Percentiles rank a stretch among this genome's conserved stretches.
Evolutionary conservation across 1,140 invertebrate species (phyloP).

Genomic region (Pseudomyrmex flavicornis): DNA sequence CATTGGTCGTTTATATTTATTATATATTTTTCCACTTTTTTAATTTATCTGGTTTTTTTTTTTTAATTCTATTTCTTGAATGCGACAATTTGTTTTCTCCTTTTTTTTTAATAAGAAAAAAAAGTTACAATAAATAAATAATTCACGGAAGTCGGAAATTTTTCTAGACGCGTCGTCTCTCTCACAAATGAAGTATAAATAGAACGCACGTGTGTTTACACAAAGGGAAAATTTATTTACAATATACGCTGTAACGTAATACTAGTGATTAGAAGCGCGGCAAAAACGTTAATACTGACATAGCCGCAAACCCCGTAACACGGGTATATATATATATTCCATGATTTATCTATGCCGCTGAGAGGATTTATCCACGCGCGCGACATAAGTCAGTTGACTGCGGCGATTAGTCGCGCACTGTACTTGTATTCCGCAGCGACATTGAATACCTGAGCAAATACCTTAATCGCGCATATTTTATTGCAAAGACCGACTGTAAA

Average conservation of each 20-base stretch:
- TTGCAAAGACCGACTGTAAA: constrained; percentile 23
- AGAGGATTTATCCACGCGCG: constrained; percentile 27
- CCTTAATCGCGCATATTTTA: constrained; percentile 33
- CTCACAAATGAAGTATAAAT: background rate
- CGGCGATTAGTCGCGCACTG: constrained; percentile 44
- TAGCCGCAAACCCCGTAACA: constrained; percentile 9
- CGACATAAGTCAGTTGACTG: constrained; percentile 35
- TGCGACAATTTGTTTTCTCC: too few species aligned
- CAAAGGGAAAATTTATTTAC: background rate
- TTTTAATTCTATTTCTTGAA: too few species aligned
- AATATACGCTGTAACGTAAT: background rate
- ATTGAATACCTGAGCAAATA: constrained; percentile 25
- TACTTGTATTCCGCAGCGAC: constrained; percentile 12
- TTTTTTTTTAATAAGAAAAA: too few species aligned
- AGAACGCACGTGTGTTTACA: background rate
- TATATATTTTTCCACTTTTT: too few species aligned
- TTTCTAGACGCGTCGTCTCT: background rate
- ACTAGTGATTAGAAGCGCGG: constrained; percentile 10
- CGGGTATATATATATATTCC: constrained; percentile 23
- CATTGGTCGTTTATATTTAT: too few species aligned
- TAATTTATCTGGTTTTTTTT: too few species aligned
- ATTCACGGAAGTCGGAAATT: background rate
- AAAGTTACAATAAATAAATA: background rate
- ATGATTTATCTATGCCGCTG: constrained; percentile 53
- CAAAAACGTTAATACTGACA: constrained; percentile 48